phyloP scores from a whole-genome alignment of 53 echinoderm and acorn worm species.

The Holothuria leucospilota region DNA sequence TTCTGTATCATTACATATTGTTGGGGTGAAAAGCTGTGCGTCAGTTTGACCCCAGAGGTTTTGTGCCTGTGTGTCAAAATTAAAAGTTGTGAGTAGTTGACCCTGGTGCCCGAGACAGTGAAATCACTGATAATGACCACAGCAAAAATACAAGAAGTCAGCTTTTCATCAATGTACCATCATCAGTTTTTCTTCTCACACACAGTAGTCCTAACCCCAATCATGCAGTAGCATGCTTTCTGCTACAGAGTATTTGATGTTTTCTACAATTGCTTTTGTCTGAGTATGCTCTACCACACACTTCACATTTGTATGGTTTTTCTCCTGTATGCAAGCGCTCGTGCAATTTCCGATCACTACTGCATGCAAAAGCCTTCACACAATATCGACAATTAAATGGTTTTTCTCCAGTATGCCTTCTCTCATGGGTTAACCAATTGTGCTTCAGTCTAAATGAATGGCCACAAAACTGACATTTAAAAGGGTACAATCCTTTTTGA shows the following conservation, averaged over 20 bases:
- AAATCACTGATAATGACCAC: no score
- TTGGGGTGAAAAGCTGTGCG: no score
- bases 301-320: slow-evolving; percentile 49
- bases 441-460: not conserved
- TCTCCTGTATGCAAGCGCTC: slow-evolving; percentile 61
- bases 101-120: no score
- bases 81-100: no score
- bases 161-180: no score
- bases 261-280: slow-evolving; percentile 33
- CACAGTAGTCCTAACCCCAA: no score
- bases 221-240: no score
- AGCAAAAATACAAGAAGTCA: no score
- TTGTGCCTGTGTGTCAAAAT: no score
- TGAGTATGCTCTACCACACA: slow-evolving; percentile 47
- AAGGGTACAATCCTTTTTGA: not conserved
- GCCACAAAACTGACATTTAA: slow-evolving; percentile 20
- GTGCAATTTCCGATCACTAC: slow-evolving; percentile 31
- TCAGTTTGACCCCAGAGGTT: no score
- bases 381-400: slow-evolving; percentile 56
- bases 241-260: slow-evolving; percentile 26
- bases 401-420: slow-evolving; percentile 57
- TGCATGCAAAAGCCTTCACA: slow-evolving; percentile 31
- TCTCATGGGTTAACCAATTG: slow-evolving; percentile 34
- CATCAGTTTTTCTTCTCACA: no score
- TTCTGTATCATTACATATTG: no score